Evolutionary conservation across 2,797 vertebrate genomes (phyloP).

Genomic region (Ctenosaura bakeri): DNA sequence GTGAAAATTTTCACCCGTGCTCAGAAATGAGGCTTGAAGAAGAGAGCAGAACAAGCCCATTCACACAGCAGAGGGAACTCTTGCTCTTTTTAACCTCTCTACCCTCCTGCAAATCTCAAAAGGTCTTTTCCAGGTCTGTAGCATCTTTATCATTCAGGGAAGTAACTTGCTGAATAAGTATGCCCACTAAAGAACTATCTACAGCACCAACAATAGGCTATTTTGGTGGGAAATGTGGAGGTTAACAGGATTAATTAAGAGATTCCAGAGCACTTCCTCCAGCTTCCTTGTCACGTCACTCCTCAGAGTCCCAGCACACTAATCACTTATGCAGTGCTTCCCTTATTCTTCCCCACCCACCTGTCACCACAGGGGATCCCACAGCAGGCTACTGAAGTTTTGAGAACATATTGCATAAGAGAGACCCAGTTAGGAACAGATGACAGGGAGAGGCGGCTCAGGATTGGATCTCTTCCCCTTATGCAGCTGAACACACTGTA

Average conservation of each 20-base stretch:
- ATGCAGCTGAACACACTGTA: neutral
- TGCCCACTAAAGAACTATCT: neutral
- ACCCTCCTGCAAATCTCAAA: neutral
- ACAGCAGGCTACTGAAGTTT: neutral
- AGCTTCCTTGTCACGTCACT: neutral
- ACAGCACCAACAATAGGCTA: neutral
- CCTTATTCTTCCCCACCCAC: neutral
- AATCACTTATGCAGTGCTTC: neutral
- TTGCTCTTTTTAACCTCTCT: neutral
- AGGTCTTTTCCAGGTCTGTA: too few relatives aligned
- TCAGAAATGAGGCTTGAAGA: neutral
- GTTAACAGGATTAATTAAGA: slow-evolving; percentile 29
- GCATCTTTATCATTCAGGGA: neutral
- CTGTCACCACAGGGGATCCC: neutral
- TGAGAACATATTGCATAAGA: neutral
- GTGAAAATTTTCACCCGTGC: neutral
- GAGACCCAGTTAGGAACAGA: neutral
- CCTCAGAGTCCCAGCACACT: neutral
- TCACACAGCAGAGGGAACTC: neutral
- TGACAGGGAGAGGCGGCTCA: neutral
- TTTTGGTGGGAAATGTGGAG: neutral
- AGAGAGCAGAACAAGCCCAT: neutral
- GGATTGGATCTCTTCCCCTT: neutral
- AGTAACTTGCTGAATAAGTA: neutral
- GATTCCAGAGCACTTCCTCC: slow-evolving; percentile 1